Base-by-base conservation (phyloP, 1,140 invertebrate species). In the Orchesella cincta region DNA sequence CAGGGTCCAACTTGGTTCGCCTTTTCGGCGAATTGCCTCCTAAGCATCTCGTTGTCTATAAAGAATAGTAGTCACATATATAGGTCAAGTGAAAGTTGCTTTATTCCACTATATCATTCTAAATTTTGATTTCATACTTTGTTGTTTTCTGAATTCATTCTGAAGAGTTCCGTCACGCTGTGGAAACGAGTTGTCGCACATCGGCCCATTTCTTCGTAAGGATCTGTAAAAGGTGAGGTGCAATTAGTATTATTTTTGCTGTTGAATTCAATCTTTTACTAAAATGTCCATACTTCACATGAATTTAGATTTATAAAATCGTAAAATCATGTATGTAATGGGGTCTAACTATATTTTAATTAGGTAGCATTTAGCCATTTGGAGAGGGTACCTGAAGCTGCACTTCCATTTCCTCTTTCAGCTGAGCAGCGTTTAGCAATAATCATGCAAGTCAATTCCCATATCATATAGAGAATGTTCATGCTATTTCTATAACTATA, bases 1-100 rank as follows among this genome's bases (percentile, higher is more conserved):
- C 97, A 99, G 81, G 97, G 97, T 79, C 98, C 98, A 81, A 99
- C 95, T 81, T 92, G 90, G 86, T 99, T 99, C 67, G 98, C 96
- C 87, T 98, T 98, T 85, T 98, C 95, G 77, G 96, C 98, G 86
- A 99, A 99, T 88, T 98, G 94, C 81, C 95, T 90, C 83, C 98
- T 91, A 77, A 99, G 89, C 85, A 93, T 91, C 88, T 99, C 97
- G 86, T 99, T 99, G 87, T 96, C 91, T 92, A 76, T 74, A 31
- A 74, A 29, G 29, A n/a, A n/a, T n/a, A n/a, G n/a, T n/a, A n/a
- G n/a, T n/a, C n/a, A n/a, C n/a, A n/a, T n/a, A n/a, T n/a, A n/a
- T n/a, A n/a, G n/a, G n/a, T n/a, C n/a, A n/a, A n/a, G n/a, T n/a
- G n/a, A n/a, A n/a, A n/a, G n/a, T n/a, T n/a, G n/a, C n/a, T n/a